Percentiles rank a stretch among this genome's conserved stretches.
These are phyloP conservation scores for Blomia tropicalis DNA, from an alignment of 2,888 invertebrate genomes.

Conservation along the genomic window DNA sequence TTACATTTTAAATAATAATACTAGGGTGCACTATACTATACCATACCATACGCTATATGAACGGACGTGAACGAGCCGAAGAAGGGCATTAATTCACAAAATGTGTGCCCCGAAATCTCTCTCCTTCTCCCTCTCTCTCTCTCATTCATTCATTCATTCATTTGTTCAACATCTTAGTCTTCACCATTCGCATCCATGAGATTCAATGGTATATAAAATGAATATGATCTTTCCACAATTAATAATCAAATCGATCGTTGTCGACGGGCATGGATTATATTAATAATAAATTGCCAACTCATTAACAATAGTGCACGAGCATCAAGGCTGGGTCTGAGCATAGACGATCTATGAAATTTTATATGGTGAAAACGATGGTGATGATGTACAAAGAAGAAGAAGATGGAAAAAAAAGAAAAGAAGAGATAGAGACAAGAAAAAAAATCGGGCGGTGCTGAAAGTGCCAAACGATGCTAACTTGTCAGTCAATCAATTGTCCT, in stretches of 20 bases:
- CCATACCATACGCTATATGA: too few relatives aligned
- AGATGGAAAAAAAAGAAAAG: neutral
- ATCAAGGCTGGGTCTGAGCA: neutral
- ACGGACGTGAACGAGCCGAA: too few relatives aligned
- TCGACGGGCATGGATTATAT: neutral
- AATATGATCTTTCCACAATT: too few relatives aligned
- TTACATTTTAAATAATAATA: conserved; percentile 11
- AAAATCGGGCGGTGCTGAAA: too few relatives aligned
- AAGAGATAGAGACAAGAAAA: too few relatives aligned
- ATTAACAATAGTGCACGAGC: conserved; percentile 3
- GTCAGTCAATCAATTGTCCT: conserved; percentile 12
- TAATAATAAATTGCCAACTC: too few relatives aligned
- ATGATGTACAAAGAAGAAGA: neutral
- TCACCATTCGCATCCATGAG: too few relatives aligned
- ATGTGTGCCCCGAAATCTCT: neutral
- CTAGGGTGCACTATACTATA: conserved; percentile 10
- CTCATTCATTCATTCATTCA: too few relatives aligned
- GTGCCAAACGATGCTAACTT: neutral
- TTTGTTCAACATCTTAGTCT: too few relatives aligned
- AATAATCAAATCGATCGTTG: too few relatives aligned
- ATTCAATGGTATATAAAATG: too few relatives aligned
- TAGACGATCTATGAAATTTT: neutral
- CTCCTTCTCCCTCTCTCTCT: too few relatives aligned
- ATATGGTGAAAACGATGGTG: neutral
- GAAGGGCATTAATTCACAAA: neutral